Percentiles rank a stretch among this genome's conserved stretches.
phyloP scores from a whole-genome alignment of 2,888 invertebrate species.

The Pheosia tremula region DNA sequence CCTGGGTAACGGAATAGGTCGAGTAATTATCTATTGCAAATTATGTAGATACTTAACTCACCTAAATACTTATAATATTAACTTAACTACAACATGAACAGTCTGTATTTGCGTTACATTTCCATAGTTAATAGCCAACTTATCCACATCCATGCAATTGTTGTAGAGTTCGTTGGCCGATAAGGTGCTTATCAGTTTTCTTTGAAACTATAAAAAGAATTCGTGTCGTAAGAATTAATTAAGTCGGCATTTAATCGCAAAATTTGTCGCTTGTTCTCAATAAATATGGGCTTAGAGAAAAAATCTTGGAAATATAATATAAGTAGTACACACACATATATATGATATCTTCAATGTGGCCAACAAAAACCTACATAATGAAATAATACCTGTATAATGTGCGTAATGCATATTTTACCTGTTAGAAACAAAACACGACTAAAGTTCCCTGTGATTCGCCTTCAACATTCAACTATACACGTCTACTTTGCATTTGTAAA shows the following conservation, averaged over 20 bases:
- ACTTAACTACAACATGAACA: background rate
- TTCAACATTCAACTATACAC: conserved; percentile 30
- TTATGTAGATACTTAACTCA: background rate
- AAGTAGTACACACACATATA: no score
- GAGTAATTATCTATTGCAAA: no score
- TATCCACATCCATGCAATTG: conserved; percentile 55
- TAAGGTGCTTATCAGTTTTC: conserved; percentile 75
- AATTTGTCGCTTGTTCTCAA: conserved; percentile 30
- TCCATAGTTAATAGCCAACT: conserved; percentile 11
- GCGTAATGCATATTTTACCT: background rate
- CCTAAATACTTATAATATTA: background rate
- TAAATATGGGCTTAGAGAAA: background rate
- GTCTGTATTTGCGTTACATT: background rate
- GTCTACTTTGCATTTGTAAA: conserved; percentile 43
- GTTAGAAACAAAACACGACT: conserved; percentile 20
- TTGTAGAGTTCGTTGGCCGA: conserved; percentile 70
- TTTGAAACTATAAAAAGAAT: conserved; percentile 63
- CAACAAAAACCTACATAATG: no score
- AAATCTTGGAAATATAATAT: no score
- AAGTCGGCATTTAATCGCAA: conserved; percentile 39
- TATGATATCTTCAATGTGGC: no score
- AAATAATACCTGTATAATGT: no score
- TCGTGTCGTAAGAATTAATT: conserved; percentile 64
- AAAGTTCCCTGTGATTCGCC: conserved; percentile 33
- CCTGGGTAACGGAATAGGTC: no score